Conservation (phyloP, 2,797 vertebrate genomes). For the Sphaeramia orbicularis region DNA sequence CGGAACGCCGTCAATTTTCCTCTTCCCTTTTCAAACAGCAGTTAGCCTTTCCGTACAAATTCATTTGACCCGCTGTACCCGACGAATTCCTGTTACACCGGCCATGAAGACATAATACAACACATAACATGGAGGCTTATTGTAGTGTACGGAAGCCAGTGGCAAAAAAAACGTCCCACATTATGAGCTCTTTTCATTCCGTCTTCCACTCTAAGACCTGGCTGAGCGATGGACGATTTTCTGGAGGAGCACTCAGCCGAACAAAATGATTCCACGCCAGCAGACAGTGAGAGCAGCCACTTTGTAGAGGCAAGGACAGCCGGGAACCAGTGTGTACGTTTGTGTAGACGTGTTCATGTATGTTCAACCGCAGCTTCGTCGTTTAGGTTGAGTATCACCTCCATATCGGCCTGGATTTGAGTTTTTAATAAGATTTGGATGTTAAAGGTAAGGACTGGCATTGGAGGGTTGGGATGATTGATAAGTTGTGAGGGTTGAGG, state of each 20-base stretch:
- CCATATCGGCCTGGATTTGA: neutral
- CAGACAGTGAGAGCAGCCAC: slow-evolving; percentile 65
- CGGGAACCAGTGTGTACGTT: slow-evolving; percentile 26
- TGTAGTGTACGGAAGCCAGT: slow-evolving; percentile 49
- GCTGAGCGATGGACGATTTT: slow-evolving; percentile 73
- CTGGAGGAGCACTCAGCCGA: slow-evolving; percentile 74
- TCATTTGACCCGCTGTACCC: slow-evolving; percentile 53
- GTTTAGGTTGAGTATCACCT: neutral
- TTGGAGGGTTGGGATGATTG: too few species aligned
- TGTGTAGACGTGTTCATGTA: slow-evolving; percentile 19
- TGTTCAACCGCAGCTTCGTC: neutral
- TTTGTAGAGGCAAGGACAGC: slow-evolving; percentile 68
- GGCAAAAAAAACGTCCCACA: slow-evolving; percentile 44
- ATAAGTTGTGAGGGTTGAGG: neutral
- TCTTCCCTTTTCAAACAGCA: slow-evolving; percentile 17
- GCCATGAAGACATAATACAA: slow-evolving; percentile 41
- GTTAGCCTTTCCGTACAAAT: slow-evolving; percentile 41
- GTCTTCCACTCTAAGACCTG: slow-evolving; percentile 50
- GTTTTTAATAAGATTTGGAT: neutral
- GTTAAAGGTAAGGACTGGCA: neutral
- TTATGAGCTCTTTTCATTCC: slow-evolving; percentile 56
- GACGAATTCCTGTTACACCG: slow-evolving; percentile 58
- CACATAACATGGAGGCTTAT: slow-evolving; percentile 43
- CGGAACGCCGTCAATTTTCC: slow-evolving; percentile 19
- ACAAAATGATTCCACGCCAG: slow-evolving; percentile 76